Evolutionary conservation across 2,113 vertebrate genomes (phyloP).

Genomic region (Rallus limicola): DNA sequence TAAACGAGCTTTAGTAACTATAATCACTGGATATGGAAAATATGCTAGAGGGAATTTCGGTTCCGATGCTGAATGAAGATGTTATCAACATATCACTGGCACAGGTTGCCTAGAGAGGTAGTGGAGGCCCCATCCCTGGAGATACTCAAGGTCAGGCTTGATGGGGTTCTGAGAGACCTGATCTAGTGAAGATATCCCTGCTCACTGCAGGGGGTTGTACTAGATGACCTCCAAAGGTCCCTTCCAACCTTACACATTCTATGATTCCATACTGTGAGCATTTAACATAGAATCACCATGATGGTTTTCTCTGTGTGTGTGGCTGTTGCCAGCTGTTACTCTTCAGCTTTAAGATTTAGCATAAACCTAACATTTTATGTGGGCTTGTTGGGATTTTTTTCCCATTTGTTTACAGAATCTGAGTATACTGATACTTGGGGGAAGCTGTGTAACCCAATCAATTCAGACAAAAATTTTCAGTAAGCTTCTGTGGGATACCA

Average conservation of each 20-base stretch:
- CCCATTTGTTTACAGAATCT: not conserved
- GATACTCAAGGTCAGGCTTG: too few species aligned
- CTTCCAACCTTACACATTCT: too few species aligned
- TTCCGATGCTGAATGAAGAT: not conserved
- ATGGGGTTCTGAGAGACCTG: too few species aligned
- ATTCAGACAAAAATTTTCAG: not conserved
- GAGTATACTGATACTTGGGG: not conserved
- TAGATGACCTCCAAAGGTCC: too few species aligned
- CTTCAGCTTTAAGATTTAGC: not conserved
- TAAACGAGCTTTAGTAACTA: not conserved
- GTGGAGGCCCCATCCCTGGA: too few species aligned
- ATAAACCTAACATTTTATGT: not conserved
- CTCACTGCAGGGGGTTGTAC: too few species aligned
- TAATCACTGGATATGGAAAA: not conserved
- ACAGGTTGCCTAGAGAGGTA: too few species aligned
- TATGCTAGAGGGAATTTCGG: not conserved
- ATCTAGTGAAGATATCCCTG: too few species aligned
- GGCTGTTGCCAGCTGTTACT: not conserved
- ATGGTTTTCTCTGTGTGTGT: not conserved
- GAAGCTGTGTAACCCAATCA: not conserved
- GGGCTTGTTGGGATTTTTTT: too few species aligned
- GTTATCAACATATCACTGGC: not conserved
- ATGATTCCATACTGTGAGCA: not conserved
- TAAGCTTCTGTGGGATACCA: not conserved
- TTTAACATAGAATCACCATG: not conserved